Conservation (phyloP, 53 echinoderm and acorn worm genomes). For the Holothuria leucospilota region DNA sequence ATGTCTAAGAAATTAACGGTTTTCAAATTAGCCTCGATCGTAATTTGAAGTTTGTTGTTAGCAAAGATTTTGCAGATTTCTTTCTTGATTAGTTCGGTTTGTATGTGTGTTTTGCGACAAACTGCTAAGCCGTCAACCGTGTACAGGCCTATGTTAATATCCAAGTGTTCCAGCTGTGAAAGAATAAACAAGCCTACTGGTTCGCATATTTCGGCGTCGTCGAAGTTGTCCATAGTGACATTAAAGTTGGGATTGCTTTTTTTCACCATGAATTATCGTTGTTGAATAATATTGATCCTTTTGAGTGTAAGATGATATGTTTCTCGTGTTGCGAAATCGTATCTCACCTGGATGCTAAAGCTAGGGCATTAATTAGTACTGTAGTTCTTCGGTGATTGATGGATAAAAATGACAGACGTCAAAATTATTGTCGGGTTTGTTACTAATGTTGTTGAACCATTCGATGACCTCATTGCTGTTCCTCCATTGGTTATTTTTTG, state of each 20-base stretch:
- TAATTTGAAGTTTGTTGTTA: no score
- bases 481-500: constrained; percentile 44
- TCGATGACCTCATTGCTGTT: constrained; percentile 17
- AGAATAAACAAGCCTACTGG: constrained; percentile 29
- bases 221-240: constrained; percentile 33
- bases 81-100: constrained; percentile 39
- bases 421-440: no score
- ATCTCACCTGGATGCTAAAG: constrained; percentile 8
- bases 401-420: neutral
- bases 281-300: neutral
- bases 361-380: neutral
- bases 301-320: constrained; percentile 25
- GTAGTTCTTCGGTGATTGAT: constrained; percentile 31
- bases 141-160: constrained; percentile 38
- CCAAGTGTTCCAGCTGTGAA: constrained; percentile 1
- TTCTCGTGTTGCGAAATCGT: constrained; percentile 7
- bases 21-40: constrained; percentile 24
- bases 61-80: constrained; percentile 16
- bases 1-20: constrained; percentile 30
- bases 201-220: constrained; percentile 40
- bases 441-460: constrained; percentile 7
- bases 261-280: neutral
- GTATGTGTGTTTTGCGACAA: neutral
- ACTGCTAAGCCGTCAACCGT: constrained; percentile 35
- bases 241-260: constrained; percentile 16